Conservation (phyloP, 1,140 invertebrate species). For the Aporrectodea caliginosa region DNA sequence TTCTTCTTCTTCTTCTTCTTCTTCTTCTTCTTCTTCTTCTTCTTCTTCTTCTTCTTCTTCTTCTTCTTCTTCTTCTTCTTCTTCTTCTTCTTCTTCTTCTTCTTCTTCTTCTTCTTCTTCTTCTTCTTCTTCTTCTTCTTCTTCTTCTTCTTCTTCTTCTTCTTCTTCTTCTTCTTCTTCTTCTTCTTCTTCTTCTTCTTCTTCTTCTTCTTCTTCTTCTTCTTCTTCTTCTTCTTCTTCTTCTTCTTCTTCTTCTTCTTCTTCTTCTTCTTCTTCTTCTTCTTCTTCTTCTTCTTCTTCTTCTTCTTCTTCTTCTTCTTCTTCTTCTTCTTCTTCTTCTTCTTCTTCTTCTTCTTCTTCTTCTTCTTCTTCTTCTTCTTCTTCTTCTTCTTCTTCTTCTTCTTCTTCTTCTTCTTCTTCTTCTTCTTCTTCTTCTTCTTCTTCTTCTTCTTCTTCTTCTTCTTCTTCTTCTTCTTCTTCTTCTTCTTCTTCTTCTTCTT, state of each 20-base stretch:
- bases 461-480: no score
- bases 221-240: neutral
- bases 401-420: no score
- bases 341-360: no score
- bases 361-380: no score
- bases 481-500: no score
- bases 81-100: neutral
- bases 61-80: neutral
- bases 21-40: neutral
- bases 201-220: neutral
- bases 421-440: no score
- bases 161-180: neutral
- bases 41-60: conserved; percentile 1
- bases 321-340: neutral
- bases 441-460: no score
- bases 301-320: conserved; percentile 3
- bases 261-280: neutral
- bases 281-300: neutral
- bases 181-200: neutral
- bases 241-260: conserved; percentile 1
- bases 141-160: neutral
- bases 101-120: neutral
- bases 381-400: no score
- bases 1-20: neutral
- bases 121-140: neutral